phyloP scores from a whole-genome alignment of 2,888 invertebrate genomes.

The Noctua comes region DNA sequence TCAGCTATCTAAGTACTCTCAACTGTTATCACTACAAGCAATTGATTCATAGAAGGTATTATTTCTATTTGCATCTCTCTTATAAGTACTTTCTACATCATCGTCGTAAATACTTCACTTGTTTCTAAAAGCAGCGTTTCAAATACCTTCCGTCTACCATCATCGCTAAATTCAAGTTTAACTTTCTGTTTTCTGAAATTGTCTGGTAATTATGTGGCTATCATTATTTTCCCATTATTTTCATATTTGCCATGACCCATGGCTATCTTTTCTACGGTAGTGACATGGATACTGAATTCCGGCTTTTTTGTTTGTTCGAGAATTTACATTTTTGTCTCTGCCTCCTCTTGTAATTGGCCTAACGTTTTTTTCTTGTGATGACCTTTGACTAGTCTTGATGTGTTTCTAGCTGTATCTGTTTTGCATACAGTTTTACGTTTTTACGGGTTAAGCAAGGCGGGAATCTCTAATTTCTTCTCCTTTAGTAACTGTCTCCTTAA shows the following conservation, averaged over 20 bases:
- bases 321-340: constrained; percentile 50
- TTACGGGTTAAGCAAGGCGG: neutral
- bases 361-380: neutral
- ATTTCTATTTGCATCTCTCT: constrained; percentile 12
- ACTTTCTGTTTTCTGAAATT: constrained; percentile 65
- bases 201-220: constrained; percentile 56
- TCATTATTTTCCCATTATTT: constrained; percentile 73
- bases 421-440: neutral
- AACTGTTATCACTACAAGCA: neutral
- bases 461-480: neutral
- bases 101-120: constrained; percentile 22
- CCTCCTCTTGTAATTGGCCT: constrained; percentile 16
- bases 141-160: constrained; percentile 29
- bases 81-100: constrained; percentile 32
- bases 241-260: constrained; percentile 69
- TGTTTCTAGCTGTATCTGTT: neutral
- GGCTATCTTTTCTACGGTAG: constrained; percentile 48
- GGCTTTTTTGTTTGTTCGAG: constrained; percentile 37
- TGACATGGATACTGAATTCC: constrained; percentile 54
- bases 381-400: constrained; percentile 3
- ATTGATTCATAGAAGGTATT: constrained; percentile 6
- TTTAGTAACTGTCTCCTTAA: neutral
- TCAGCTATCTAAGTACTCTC: constrained; percentile 9
- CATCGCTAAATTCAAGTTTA: constrained; percentile 48
- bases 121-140: constrained; percentile 36